Evolutionary conservation across 2,888 invertebrate genomes (phyloP), one percentile per base, ranked within the genome.

Genomic region (Cataglyphis albicans): DNA sequence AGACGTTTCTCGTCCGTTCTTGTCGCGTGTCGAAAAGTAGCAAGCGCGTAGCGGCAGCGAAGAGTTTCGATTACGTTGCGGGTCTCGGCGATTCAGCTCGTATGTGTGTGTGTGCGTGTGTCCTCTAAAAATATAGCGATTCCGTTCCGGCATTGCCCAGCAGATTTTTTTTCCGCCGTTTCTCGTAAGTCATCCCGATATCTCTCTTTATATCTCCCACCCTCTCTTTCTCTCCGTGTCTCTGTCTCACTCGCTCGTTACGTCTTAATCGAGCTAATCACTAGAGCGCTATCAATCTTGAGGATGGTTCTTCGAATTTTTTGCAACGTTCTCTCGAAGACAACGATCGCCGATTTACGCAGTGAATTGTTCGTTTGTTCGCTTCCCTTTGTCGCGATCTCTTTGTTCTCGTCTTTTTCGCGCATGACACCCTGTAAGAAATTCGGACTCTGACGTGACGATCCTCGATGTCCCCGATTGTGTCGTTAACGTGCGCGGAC

Each of bases 101-200:
- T 52, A 12, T 44, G 52, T n/a, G 52, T 52, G 73, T 85, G 86
- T 80, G 61, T 32, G 92, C 92, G 92, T 93, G 93, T 93, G 92
- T 92, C 92, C 94, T 94, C 94, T 94, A 94, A 94, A 94, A 94
- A 94, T 94, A 94, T 93, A 91, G 52, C 52, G 92, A 92, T 93
- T 93, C 91, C 91, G 90, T 90, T 91, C 92, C 93, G 93, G 92
- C 92, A 90, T 91, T 91, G 89, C 88, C 91, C 87, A 89, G 89
- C 87, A 88, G 87, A 90, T 84, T 89, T 90, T 88, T 72, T 89
- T 41, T 89, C 87, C 82, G 73, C 83, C 63, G 82, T 81, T 85
- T 59, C 18, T 59, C 80, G 88, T 91, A 90, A 88, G 89, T 89
- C 84, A 85, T 78, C 75, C 84, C 80, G 83, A 83, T 90, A 85